Conservation (phyloP, 2,888 invertebrate species). For the Caenorhabditis sp. region DNA sequence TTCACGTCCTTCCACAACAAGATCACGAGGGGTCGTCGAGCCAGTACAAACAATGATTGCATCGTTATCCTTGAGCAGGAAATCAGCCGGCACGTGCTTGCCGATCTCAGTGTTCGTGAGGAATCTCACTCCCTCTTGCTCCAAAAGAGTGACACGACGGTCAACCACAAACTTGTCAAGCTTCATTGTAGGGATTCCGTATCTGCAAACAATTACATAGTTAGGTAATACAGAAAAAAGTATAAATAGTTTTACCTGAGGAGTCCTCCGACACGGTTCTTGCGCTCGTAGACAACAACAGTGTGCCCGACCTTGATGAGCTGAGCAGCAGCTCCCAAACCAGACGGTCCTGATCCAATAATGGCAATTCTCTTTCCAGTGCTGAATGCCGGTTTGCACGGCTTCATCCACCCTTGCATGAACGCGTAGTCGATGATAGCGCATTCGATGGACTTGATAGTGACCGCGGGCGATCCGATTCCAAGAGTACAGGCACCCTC, state of each 20-base stretch:
- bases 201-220: slow-evolving; percentile 82
- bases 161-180: slow-evolving; percentile 90
- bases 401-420: slow-evolving; percentile 88
- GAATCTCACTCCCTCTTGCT: slow-evolving; percentile 91
- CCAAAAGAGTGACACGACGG: slow-evolving; percentile 88
- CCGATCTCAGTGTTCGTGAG: slow-evolving; percentile 92
- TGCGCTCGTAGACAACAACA: slow-evolving; percentile 97
- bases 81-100: slow-evolving; percentile 87
- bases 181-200: slow-evolving; percentile 99
- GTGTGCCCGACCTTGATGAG: slow-evolving; percentile 95
- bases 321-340: slow-evolving; percentile 95
- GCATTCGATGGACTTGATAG: slow-evolving; percentile 99
- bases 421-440: slow-evolving; percentile 98
- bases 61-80: slow-evolving; percentile 84
- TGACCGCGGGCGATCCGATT: slow-evolving; percentile 95
- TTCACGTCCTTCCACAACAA: slow-evolving; percentile 84
- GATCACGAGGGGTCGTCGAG: slow-evolving; percentile 95
- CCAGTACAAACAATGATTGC: slow-evolving; percentile 92
- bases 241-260: too few species aligned
- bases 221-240: too few species aligned
- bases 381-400: slow-evolving; percentile 86
- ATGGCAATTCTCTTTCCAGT: slow-evolving; percentile 90
- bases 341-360: slow-evolving; percentile 88
- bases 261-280: slow-evolving; percentile 94
- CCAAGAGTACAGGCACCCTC: slow-evolving; percentile 97